Evolutionary conservation across 2,113 vertebrate genomes (phyloP).

Genomic region (Coptodon bakossiorum): DNA sequence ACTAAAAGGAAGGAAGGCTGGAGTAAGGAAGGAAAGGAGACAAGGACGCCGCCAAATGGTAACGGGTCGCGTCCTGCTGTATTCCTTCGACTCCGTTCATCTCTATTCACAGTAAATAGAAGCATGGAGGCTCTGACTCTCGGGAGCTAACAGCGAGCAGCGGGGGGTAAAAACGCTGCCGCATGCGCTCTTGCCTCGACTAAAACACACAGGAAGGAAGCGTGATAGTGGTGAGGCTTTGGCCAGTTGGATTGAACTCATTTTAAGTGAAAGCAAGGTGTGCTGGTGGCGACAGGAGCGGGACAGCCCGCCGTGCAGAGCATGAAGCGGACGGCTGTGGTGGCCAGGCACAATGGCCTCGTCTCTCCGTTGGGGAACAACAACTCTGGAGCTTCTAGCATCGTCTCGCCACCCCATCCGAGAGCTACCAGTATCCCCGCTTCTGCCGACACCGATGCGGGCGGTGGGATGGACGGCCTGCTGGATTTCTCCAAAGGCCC

Average conservation of each 20-base stretch:
- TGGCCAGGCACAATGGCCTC: slow-evolving; percentile 71
- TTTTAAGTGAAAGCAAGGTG: slow-evolving; percentile 2
- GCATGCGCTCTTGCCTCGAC: slow-evolving; percentile 45
- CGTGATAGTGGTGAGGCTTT: background rate
- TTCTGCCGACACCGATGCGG: background rate
- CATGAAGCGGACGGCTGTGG: slow-evolving; percentile 63
- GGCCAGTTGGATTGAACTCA: background rate
- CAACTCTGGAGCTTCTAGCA: slow-evolving; percentile 87
- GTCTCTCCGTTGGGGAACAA: slow-evolving; percentile 85
- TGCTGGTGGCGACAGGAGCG: slow-evolving; percentile 2
- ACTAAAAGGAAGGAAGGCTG: background rate
- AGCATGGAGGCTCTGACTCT: slow-evolving; percentile 62
- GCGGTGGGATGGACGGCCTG: slow-evolving; percentile 38
- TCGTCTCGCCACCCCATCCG: slow-evolving; percentile 72
- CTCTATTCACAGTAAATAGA: slow-evolving; percentile 63
- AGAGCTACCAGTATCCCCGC: slow-evolving; percentile 3
- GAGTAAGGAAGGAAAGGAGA: slow-evolving; percentile 28
- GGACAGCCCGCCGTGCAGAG: slow-evolving; percentile 50
- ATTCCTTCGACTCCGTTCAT: slow-evolving; percentile 47
- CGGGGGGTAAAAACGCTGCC: slow-evolving; percentile 52
- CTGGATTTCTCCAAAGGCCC: slow-evolving; percentile 71
- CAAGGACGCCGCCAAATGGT: slow-evolving; percentile 19
- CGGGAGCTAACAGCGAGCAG: slow-evolving; percentile 53
- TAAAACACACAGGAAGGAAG: slow-evolving; percentile 19
- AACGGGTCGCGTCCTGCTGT: slow-evolving; percentile 45